phyloP scores from a whole-genome alignment of 2,888 invertebrate genomes.

The Eumerus sabulonum region DNA sequence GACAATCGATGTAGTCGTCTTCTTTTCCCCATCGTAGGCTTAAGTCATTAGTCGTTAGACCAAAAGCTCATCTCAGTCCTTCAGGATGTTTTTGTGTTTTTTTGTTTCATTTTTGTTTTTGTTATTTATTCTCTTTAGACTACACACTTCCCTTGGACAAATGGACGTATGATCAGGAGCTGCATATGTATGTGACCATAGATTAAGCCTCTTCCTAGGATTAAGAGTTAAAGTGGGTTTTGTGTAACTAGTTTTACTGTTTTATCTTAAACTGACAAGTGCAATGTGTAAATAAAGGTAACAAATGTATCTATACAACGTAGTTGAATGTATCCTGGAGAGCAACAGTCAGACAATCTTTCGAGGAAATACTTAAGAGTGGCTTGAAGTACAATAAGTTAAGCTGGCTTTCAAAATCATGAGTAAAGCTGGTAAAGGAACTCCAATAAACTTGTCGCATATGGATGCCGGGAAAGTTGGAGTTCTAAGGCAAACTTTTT shows the following conservation, averaged over 20 bases:
- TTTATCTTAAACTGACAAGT: conserved; percentile 41
- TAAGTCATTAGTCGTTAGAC: conserved; percentile 42
- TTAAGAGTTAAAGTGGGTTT: conserved; percentile 14
- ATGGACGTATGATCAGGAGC: too few species aligned
- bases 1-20: too few species aligned
- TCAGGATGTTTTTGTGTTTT: conserved; percentile 9
- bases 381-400: too few species aligned
- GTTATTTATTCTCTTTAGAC: conserved; percentile 33
- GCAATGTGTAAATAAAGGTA: conserved; percentile 37
- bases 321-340: neutral
- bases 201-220: too few species aligned
- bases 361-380: too few species aligned
- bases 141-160: neutral
- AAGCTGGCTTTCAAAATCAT: too few species aligned
- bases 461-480: too few species aligned
- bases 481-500: too few species aligned
- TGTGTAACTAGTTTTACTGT: neutral
- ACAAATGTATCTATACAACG: neutral
- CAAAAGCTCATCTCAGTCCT: conserved; percentile 17
- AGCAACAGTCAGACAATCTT: neutral
- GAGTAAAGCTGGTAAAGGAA: too few species aligned
- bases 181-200: too few species aligned
- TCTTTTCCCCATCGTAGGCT: conserved; percentile 43
- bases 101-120: conserved; percentile 30
- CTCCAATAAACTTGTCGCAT: too few species aligned